phyloP scores from a whole-genome alignment of 2,797 vertebrate genomes.

The Mormyrops boulengeri region DNA sequence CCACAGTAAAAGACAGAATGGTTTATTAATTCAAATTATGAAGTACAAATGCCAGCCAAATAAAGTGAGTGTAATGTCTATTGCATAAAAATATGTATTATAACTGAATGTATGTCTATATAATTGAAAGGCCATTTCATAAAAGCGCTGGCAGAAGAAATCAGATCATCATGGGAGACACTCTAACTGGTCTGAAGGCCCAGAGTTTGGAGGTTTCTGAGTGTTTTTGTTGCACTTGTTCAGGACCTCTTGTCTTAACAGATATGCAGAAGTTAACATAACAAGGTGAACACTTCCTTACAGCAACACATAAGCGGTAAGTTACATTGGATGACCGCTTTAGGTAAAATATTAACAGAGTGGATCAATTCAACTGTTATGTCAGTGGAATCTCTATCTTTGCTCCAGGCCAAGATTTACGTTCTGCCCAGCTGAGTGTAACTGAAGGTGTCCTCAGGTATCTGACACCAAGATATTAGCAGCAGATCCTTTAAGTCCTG shows the following conservation, averaged over 20 bases:
- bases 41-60: not conserved
- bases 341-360: not conserved
- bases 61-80: not conserved
- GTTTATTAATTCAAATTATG: conserved; percentile 40
- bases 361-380: not conserved
- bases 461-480: not conserved
- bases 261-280: not conserved
- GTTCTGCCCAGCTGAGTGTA: not conserved
- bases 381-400: not conserved
- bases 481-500: not conserved
- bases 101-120: not conserved
- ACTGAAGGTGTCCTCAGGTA: not conserved
- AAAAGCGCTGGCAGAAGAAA: not conserved
- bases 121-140: not conserved
- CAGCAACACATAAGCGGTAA: not conserved
- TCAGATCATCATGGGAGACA: not conserved
- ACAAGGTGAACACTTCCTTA: not conserved
- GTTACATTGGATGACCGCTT: not conserved
- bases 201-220: not conserved
- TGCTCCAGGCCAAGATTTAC: not conserved
- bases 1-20: not conserved
- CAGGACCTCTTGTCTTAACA: not conserved
- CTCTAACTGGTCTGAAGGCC: not conserved
- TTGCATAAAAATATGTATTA: not conserved
- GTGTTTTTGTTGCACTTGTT: not conserved